These are phyloP conservation scores for Anthoscopus minutus DNA, from an alignment of 2,113 vertebrate species.

Conservation along the genomic window DNA sequence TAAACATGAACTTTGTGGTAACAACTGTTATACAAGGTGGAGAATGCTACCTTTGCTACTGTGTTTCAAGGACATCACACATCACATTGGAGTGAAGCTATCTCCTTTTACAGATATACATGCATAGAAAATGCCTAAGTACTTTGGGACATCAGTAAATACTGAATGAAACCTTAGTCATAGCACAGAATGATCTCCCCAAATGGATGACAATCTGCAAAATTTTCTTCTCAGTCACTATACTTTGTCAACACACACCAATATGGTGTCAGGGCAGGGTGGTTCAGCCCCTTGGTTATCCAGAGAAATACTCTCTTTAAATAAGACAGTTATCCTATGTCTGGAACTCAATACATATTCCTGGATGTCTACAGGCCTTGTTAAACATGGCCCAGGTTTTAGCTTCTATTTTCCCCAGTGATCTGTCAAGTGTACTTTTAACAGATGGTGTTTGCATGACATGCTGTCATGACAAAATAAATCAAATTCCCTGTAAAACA, in stretches of 20 bases:
- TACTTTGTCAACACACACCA: neutral
- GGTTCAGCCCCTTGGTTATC: neutral
- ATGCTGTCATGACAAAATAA: conserved; percentile 13
- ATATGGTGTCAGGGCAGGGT: neutral
- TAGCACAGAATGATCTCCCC: neutral
- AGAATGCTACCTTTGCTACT: neutral
- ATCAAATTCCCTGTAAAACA: neutral
- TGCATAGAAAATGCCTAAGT: neutral
- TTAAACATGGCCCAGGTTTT: neutral
- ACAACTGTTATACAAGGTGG: neutral
- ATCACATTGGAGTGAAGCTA: neutral
- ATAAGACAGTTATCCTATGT: neutral
- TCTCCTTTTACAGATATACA: neutral
- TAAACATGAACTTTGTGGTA: neutral
- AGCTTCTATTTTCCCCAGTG: neutral
- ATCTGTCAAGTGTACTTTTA: neutral
- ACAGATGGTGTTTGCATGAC: neutral
- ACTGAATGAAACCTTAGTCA: neutral
- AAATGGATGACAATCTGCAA: neutral
- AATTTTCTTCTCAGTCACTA: neutral
- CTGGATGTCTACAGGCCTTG: neutral
- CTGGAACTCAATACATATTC: neutral
- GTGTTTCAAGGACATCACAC: neutral
- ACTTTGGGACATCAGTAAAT: neutral
- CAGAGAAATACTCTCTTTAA: neutral